phyloP scores from a whole-genome alignment of 1,140 invertebrate genomes.

The Drosophila ogumai region DNA sequence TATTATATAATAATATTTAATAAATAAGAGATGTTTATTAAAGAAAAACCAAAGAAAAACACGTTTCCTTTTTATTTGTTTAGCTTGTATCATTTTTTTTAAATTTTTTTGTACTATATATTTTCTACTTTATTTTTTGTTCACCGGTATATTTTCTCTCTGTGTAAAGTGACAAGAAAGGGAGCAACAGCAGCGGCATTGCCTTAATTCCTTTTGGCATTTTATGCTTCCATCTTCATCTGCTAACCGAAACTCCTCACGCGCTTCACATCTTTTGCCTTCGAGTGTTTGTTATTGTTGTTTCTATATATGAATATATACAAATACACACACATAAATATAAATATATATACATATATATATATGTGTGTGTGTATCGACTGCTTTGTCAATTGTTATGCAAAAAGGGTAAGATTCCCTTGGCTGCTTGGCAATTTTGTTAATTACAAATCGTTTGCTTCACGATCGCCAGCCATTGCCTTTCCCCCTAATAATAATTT shows the following conservation, averaged over 20 bases:
- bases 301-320: conserved; percentile 4
- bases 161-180: conserved; percentile 1
- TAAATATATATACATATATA: conserved; percentile 27
- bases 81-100: background rate
- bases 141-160: background rate
- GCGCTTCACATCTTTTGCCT: conserved; percentile 63
- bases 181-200: conserved; percentile 19
- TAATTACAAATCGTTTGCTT: conserved; percentile 85
- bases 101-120: background rate
- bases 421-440: conserved; percentile 82
- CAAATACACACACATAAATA: conserved; percentile 20
- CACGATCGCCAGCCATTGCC: background rate
- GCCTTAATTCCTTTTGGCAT: conserved; percentile 80
- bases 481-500: background rate
- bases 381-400: conserved; percentile 78
- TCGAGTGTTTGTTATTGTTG: conserved; percentile 79
- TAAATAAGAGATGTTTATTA: no score
- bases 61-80: no score
- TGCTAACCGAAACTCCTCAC: conserved; percentile 16
- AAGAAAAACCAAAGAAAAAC: no score
- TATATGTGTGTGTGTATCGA: conserved; percentile 52
- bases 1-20: background rate
- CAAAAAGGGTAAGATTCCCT: conserved; percentile 36
- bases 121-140: no score
- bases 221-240: conserved; percentile 62